phyloP scores from a whole-genome alignment of 2,113 vertebrate species.

The Pangasianodon hypophthalmus region DNA sequence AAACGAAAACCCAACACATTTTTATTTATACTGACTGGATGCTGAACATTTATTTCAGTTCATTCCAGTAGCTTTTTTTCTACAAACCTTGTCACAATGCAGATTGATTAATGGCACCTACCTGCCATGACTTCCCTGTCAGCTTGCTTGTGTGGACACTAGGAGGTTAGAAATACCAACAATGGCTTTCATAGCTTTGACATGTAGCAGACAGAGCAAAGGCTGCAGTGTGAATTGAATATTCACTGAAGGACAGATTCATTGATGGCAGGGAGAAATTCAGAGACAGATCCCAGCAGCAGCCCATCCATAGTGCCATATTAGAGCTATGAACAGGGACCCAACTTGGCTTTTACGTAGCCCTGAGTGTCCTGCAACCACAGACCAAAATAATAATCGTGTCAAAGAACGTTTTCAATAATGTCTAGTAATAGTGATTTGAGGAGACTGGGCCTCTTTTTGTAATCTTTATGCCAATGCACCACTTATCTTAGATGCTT shows the following conservation, averaged over 20 bases:
- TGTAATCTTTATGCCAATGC: neutral
- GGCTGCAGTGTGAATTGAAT: neutral
- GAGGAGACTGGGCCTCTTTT: neutral
- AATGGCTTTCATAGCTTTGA: slow-evolving; percentile 2
- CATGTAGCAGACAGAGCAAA: neutral
- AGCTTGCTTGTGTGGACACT: slow-evolving; percentile 3
- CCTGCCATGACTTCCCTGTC: neutral
- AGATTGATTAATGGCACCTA: slow-evolving; percentile 3
- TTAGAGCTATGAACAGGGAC: neutral
- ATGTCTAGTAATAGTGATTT: neutral
- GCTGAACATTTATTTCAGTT: neutral
- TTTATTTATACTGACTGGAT: neutral
- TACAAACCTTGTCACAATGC: neutral
- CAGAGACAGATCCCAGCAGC: neutral
- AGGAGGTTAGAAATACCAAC: slow-evolving; percentile 12
- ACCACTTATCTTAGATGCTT: neutral
- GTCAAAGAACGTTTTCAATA: neutral
- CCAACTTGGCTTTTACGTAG: neutral
- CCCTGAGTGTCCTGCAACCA: neutral
- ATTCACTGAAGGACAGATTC: slow-evolving; percentile 9
- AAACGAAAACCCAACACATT: neutral
- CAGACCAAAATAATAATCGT: neutral
- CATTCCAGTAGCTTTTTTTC: neutral
- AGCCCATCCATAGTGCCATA: neutral
- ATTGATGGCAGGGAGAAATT: neutral